phyloP scores from a whole-genome alignment of 2,113 vertebrate genomes.

The Anser cygnoides region DNA sequence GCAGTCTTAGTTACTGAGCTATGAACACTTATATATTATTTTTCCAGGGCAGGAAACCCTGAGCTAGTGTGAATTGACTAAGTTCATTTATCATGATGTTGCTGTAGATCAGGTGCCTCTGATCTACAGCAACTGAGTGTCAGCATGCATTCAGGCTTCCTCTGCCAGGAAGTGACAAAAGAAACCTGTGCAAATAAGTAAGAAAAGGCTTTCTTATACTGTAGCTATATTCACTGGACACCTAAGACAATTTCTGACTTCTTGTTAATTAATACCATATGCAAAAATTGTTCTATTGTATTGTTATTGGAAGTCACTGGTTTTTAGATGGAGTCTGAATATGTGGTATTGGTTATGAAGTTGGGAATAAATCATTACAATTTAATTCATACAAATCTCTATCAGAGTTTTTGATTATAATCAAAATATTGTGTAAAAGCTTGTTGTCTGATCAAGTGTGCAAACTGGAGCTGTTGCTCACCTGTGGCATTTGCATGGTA shows the following conservation, averaged over 20 bases:
- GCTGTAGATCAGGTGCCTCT: neutral
- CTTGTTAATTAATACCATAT: neutral
- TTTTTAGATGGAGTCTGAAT: neutral
- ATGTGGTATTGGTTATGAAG: neutral
- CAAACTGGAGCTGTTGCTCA: neutral
- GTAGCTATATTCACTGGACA: neutral
- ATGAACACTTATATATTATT: neutral
- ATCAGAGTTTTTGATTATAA: neutral
- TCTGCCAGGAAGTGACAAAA: neutral
- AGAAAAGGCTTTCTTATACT: neutral
- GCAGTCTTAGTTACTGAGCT: neutral
- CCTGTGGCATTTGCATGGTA: neutral
- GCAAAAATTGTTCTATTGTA: neutral
- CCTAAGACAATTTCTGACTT: neutral
- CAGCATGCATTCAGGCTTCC: neutral
- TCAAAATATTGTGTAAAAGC: neutral
- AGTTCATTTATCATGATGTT: neutral
- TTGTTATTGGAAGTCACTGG: neutral
- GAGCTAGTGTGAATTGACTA: neutral
- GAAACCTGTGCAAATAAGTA: neutral
- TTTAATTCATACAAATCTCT: neutral
- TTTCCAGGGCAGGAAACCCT: neutral
- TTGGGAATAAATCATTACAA: neutral
- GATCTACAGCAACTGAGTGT: neutral
- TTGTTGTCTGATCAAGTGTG: neutral